Evolutionary conservation across 2,797 vertebrate species (phyloP).

Genomic region (Geotrypetes seraphini): DNA sequence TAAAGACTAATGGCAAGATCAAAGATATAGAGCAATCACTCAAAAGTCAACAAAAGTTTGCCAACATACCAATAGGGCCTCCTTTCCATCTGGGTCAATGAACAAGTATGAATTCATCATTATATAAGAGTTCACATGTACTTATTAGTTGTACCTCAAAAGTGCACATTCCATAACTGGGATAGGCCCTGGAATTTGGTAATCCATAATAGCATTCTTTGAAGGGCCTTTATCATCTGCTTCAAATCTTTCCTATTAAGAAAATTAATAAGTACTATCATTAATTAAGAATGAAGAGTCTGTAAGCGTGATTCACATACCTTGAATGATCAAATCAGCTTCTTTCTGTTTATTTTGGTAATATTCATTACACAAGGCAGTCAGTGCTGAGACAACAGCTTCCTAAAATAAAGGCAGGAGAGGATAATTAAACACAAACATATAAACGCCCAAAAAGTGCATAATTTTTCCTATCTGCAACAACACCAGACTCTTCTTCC

Average conservation of each 20-base stretch:
- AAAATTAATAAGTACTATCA: background rate
- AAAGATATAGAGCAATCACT: too few relatives aligned
- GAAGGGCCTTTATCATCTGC: background rate
- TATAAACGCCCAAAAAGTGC: too few relatives aligned
- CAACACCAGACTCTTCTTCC: too few relatives aligned
- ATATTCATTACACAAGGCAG: conserved; percentile 71
- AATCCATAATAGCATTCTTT: background rate
- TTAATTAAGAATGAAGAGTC: background rate
- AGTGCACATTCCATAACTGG: background rate
- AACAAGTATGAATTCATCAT: background rate
- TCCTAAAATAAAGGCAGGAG: conserved; percentile 50
- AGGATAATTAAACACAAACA: too few relatives aligned
- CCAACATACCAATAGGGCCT: too few relatives aligned
- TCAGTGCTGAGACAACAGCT: conserved; percentile 64
- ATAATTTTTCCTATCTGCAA: too few relatives aligned
- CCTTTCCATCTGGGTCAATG: background rate
- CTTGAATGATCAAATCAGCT: conserved; percentile 55
- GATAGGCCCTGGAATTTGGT: background rate
- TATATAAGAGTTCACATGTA: background rate
- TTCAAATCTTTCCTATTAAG: background rate
- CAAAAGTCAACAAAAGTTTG: too few relatives aligned
- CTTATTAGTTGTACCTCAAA: background rate
- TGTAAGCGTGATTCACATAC: conserved; percentile 50
- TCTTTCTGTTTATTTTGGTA: conserved; percentile 52
- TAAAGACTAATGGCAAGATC: too few relatives aligned